Base-by-base conservation (phyloP, 2,888 invertebrate species). In the Mesorhabditis sp. region DNA sequence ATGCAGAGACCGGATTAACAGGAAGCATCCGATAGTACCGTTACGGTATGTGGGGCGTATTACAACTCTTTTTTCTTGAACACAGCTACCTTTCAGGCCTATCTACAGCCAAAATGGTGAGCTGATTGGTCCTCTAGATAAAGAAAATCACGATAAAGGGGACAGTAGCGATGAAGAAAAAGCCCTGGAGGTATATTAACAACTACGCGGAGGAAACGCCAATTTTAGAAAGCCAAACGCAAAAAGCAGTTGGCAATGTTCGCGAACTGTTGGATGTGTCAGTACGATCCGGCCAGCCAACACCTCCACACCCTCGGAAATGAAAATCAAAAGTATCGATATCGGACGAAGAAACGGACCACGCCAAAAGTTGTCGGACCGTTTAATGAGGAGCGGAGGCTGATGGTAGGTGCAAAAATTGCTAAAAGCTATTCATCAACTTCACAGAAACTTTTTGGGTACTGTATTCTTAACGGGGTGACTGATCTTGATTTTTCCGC, bases 251-350 rank as follows among this genome's bases (percentile, higher is more conserved):
- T 41, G 13, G 72, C 72, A 10, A 68, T 78, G 62, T 79, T 78
- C 63, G 76, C 76, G 5, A 75, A 79, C 69, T 79, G 79, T 62
- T 77, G 73, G 63, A 73, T 75, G 75, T 79, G 79, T 58, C 79
- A 77, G 66, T 69, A 76, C 10, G 79, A 78, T 28, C 78, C 79
- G 2, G 67, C 76, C 6, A 71, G 69, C 7, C 79, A 79, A 65
- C 79, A 79, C 50, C 71, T 79, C 13, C 79, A 79, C 69, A 79
- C 79, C 3, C 70, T 79, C 4, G 79, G 79, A 5, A 78, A 76
- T 63, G 75, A 76, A 50, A 61, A 28, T 5, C 67, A 63, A n/a
- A 72, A 72, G 61, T 72, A 70, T 43, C 64, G 66, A 45, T 69
- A 69, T 43, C 5, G 65, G 28, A 67, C 67, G 61, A 74, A 72